These are phyloP conservation scores for Vombatus ursinus DNA, from an alignment of 2,113 vertebrate genomes.

Conservation along the genomic window DNA sequence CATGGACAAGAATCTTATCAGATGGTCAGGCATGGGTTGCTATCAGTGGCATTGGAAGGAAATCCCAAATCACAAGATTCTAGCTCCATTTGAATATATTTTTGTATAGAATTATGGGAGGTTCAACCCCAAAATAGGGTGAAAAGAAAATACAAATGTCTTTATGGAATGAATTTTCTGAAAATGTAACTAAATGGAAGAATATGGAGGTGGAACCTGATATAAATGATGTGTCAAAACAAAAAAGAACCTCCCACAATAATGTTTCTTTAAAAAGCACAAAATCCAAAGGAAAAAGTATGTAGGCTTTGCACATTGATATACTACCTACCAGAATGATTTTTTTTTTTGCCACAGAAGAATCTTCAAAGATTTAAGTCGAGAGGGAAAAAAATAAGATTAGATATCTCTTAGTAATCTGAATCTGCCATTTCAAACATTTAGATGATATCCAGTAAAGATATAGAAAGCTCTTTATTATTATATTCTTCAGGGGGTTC, in stretches of 20 bases:
- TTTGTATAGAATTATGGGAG: conserved; percentile 55
- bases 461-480: background rate
- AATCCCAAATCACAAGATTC: background rate
- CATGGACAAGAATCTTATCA: background rate
- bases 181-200: conserved; percentile 68
- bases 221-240: conserved; percentile 66
- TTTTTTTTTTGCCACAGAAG: conserved; percentile 18
- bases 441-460: background rate
- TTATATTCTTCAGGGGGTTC: background rate
- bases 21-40: background rate
- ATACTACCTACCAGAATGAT: conserved; percentile 60
- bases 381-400: background rate
- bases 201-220: conserved; percentile 72
- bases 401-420: conserved; percentile 3
- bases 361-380: conserved; percentile 5
- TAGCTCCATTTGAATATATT: background rate
- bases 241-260: conserved; percentile 77
- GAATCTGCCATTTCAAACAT: conserved; percentile 5
- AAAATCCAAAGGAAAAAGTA: conserved; percentile 46
- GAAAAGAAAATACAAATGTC: conserved; percentile 56
- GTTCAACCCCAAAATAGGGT: conserved; percentile 44
- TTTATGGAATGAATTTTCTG: conserved; percentile 65
- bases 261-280: conserved; percentile 72
- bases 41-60: background rate
- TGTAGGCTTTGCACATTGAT: conserved; percentile 29